These are phyloP conservation scores for Oreochromis aureus DNA, from an alignment of 2,113 vertebrate genomes.

Conservation along the genomic window DNA sequence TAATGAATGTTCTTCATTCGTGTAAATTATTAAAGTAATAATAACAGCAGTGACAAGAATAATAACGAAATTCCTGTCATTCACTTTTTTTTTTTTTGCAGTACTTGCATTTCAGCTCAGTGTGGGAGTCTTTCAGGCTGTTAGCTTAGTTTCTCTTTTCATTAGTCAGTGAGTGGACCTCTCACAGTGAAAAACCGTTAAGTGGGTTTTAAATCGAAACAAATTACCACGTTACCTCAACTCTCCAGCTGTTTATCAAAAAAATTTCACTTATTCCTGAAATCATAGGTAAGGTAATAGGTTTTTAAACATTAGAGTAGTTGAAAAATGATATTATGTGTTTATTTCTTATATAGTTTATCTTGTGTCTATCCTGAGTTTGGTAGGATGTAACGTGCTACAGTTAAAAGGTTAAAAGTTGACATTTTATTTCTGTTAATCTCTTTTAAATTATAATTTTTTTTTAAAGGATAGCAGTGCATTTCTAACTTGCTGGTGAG, in stretches of 20 bases:
- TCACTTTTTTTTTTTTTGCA: not conserved
- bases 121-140: not conserved
- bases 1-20: not conserved
- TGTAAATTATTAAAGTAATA: not conserved
- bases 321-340: not conserved
- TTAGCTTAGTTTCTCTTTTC: not conserved
- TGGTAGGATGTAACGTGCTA: not conserved
- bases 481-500: slow-evolving; percentile 53
- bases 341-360: not conserved
- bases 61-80: not conserved
- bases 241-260: not conserved
- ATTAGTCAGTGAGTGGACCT: not conserved
- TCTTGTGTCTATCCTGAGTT: not conserved
- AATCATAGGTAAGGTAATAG: not conserved
- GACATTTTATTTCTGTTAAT: not conserved
- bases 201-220: not conserved
- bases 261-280: not conserved
- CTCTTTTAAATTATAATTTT: too few species aligned
- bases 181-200: not conserved
- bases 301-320: not conserved
- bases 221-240: not conserved
- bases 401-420: not conserved
- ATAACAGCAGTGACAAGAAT: not conserved
- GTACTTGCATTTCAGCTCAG: not conserved
- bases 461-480: not conserved